Evolutionary conservation across 2,113 vertebrate species (phyloP), one percentile per base, ranked within the genome.

Genomic region (Climacteris rufus): DNA sequence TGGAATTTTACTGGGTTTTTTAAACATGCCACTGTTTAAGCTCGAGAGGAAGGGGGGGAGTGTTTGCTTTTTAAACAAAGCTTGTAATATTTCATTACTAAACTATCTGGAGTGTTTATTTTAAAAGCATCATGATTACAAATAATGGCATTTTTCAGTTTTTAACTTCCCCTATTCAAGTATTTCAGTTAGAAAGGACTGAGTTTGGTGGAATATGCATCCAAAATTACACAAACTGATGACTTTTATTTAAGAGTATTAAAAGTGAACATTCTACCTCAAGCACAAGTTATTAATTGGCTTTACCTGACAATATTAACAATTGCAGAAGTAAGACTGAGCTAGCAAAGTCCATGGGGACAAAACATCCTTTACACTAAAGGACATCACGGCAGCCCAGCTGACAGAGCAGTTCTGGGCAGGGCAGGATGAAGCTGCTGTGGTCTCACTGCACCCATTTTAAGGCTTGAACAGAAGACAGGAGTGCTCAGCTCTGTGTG

Each of bases 61-160:
- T 94, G 88, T 94, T 95, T 97, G 95, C 91, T 94, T 95, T 97
- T 95, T 72, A 94, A 97, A 95, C 94, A 95, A 95, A 93, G 84
- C 85, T 94, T 65, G 63, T 45, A 95, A 91, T 90, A 80, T 91
- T 97, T 96, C 95, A 90, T 83, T 96, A 68, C 70, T 90, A 39
- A 91, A 86, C 78, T 85, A 91, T 72, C 70, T 66, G 60, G 87
- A 91, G 86, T 74, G 59, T 93, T 94, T 95, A 93, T 72, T 96
- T 94, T 63, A 86, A 96, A 91, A 94, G 86, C 90, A 90, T 61
- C 14, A 17, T 74, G 59, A 93, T 93, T 90, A 93, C 25, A 85
- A 94, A 96, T 88, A 93, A 86, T 92, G 59, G 50, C 42, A 5
- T 88, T 94, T 86, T 90, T 53, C 83, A 95, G 68, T 90, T 94